Conservation (phyloP, 2,797 vertebrate genomes). For the Cetoscarus ocellatus region DNA sequence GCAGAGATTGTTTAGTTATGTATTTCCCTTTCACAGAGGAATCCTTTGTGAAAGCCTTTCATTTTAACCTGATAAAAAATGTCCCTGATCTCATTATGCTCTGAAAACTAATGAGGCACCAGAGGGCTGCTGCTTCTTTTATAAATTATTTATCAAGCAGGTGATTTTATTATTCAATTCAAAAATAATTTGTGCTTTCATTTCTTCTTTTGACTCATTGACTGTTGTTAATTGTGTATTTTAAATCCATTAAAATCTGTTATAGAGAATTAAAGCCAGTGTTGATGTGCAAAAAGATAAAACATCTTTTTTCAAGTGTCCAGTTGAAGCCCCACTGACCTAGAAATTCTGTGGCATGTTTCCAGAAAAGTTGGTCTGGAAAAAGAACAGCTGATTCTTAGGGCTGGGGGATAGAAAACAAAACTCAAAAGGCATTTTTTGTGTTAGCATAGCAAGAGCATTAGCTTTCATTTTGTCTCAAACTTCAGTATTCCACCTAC, state of each 20-base stretch:
- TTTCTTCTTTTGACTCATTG: slow-evolving; percentile 13
- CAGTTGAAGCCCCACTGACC: no score
- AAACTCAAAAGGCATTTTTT: no score
- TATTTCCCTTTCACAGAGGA: neutral
- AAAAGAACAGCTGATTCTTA: no score
- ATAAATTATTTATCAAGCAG: slow-evolving; percentile 53
- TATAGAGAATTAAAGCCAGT: no score
- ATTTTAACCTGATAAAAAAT: neutral
- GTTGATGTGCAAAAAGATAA: no score
- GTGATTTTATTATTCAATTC: slow-evolving; percentile 38
- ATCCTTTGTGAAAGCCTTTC: neutral
- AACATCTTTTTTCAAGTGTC: no score
- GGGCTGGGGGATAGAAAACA: no score
- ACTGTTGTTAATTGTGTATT: slow-evolving; percentile 6
- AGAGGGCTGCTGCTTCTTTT: slow-evolving; percentile 24
- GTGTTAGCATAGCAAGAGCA: no score
- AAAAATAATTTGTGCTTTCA: neutral
- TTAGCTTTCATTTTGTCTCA: no score
- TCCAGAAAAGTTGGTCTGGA: no score
- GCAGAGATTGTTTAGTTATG: neutral
- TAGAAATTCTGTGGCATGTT: no score
- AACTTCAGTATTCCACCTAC: no score
- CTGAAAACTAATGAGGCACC: slow-evolving; percentile 43
- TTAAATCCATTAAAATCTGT: neutral
- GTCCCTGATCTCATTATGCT: slow-evolving; percentile 29